These are phyloP conservation scores for Drosophila asahinai DNA, from an alignment of 1,140 invertebrate species.

Conservation along the genomic window DNA sequence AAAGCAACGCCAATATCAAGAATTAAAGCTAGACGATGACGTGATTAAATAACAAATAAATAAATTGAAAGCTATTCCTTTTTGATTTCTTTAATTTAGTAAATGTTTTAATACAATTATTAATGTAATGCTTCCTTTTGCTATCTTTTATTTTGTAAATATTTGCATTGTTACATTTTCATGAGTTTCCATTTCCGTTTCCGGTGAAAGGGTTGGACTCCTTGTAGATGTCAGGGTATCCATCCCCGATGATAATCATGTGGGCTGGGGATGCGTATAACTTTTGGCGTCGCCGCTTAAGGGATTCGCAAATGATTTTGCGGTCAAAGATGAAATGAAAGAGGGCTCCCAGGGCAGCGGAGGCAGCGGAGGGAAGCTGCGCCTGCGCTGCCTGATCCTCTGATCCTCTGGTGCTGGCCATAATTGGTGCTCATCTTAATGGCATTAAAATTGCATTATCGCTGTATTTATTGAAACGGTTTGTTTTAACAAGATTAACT, in stretches of 20 bases:
- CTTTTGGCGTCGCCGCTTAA: conserved; percentile 67
- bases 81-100: background rate
- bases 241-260: conserved; percentile 64
- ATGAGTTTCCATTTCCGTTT: too few relatives aligned
- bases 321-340: conserved; percentile 81
- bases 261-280: conserved; percentile 67
- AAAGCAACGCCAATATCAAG: background rate
- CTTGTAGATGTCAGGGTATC: conserved; percentile 7
- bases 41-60: background rate
- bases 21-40: conserved; percentile 1
- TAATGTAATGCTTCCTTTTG: too few relatives aligned
- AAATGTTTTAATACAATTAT: too few relatives aligned
- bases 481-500: conserved; percentile 83
- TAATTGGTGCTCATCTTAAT: conserved; percentile 83
- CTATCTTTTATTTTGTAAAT: too few relatives aligned
- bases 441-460: conserved; percentile 83
- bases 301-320: conserved; percentile 78
- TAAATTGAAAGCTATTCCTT: background rate
- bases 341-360: background rate
- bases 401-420: conserved; percentile 70
- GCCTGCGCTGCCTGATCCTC: conserved; percentile 12
- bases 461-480: conserved; percentile 83
- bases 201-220: background rate
- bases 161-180: too few relatives aligned
- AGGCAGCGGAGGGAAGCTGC: background rate